Base-by-base conservation (phyloP, 1,140 invertebrate species). In the Drosophila nikananu region DNA sequence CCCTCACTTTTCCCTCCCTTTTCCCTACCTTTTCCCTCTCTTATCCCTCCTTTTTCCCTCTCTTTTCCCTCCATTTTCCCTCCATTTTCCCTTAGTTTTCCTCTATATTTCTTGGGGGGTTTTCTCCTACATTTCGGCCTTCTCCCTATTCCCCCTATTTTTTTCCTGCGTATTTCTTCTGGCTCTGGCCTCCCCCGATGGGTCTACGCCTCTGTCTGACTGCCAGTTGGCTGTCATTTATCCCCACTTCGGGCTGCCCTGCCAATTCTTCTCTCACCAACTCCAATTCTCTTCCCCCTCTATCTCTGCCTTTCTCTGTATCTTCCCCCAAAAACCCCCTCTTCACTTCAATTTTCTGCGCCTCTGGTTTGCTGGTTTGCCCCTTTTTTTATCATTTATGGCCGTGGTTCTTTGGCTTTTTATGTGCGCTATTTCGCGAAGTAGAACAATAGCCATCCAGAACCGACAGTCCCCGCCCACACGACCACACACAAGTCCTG, bases 351-450 rank as follows among this genome's bases (percentile, higher is more conserved):
- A 10, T 51, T 63, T 51, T 57, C 35, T 39, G 54, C 21, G 35
- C 54, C 54, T 57, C 35, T 57, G 35, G 21, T 6, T 25, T 39
- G 32, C 54, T 57, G 35, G 21, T 5, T 25, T 57, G 32, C 54
- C 35, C 51, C 30, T 41, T 63, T 77, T 77, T 77, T 77, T 79
- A 64, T 79, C 66, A 79, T 79, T 72, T 79, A 72, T 71, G 55
- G 52, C 75, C 75, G 67, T 73, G 64, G 75, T 77, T 61, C 75
- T 77, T 72, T 79, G 77, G 83, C 73, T 87, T 87, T 89, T 89
- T 87, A 89, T 89, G 81, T 89, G 80, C 80, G 83, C 84, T 89
- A 87, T 89, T 87, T 89, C 83, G 83, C 83, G 83, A 81, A 62
- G 84, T 84, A 87, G 83, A 87, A 87, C 83, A 87, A 87, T 89